Conservation (phyloP, 2,113 vertebrate species). For the Acanthochromis polyacanthus region DNA sequence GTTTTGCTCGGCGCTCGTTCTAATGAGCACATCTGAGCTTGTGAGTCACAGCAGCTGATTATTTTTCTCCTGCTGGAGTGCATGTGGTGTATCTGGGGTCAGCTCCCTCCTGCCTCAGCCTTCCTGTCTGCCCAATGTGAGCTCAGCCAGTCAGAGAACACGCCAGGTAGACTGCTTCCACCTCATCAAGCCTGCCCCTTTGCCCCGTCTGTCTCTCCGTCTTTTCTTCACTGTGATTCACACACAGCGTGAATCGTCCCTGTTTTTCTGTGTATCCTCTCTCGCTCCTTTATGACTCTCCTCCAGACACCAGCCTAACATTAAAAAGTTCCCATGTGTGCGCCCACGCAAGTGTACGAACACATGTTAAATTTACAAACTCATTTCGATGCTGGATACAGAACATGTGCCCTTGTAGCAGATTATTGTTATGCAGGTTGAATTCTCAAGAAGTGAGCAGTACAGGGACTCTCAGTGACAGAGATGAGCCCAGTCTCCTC, state of each 20-base stretch:
- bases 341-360: conserved; percentile 3
- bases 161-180: conserved; percentile 76
- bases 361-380: conserved; percentile 33
- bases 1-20: conserved; percentile 11
- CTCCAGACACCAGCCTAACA: not conserved
- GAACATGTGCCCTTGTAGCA: conserved; percentile 5
- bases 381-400: conserved; percentile 1
- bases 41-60: conserved; percentile 65
- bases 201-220: conserved; percentile 57
- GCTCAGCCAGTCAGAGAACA: conserved; percentile 44
- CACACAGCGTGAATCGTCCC: conserved; percentile 42
- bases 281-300: not conserved
- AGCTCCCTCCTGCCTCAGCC: conserved; percentile 39
- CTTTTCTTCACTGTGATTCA: conserved; percentile 59
- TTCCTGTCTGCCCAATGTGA: conserved; percentile 63
- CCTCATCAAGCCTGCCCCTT: conserved; percentile 68
- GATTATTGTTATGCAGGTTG: conserved; percentile 37
- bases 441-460: conserved; percentile 24
- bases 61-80: conserved; percentile 67
- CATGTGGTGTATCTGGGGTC: conserved; percentile 55
- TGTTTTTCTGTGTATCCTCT: conserved; percentile 25
- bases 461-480: conserved; percentile 30
- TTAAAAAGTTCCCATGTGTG: not conserved
- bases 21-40: conserved; percentile 59
- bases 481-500: conserved; percentile 40